Evolutionary conservation across 2,797 vertebrate species (phyloP), one percentile per base, ranked within the genome.

Genomic region (Gorsachius magnificus): DNA sequence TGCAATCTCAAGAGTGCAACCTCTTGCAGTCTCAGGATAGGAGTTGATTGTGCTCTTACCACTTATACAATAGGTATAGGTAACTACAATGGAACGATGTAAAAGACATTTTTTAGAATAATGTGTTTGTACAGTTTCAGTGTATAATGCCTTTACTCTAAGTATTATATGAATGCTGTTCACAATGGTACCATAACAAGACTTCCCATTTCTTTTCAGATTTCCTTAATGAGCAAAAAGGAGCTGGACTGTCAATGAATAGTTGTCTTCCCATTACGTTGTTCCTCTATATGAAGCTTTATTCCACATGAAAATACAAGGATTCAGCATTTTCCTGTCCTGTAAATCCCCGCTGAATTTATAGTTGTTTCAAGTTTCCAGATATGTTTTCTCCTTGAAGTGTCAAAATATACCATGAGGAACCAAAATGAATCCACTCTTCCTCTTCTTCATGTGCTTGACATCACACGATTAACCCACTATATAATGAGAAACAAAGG

Each of bases 41-140:
- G 29, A 77, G 24, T 2, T 54, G 11, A 36, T 4, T 28, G 10
- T 54, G n/a, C 11, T 71, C 16, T 68, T 60, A 41, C 10, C 13
- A 25, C 29, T 57, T 17, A 20, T 17, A 57, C 3, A 12, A 45
- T 31, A 31, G 13, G 8, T 56, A 54, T 9, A 61, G 38, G 48
- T 70, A 60, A 71, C 36, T 56, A n/a, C 20, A 41, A 20, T 33
- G n/a, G 13, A 89, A 77, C 31, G 38, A 4, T n/a, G 10, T 31
- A 51, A 60, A 71, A 82, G 48, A 16, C 6, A 4, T 28, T 8
- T 69, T 77, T 43, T 3, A n/a, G 64, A 82, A 56, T 11, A 61
- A 35, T 26, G 4, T 0, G 0, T 76, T 54, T 56, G 5, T 35
- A 35, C 16, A 24, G 10, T 43, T 72, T 74, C 35, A 64, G 16